Evolutionary conservation across 2,888 invertebrate genomes (phyloP).

Genomic region (Unio delphinus): DNA sequence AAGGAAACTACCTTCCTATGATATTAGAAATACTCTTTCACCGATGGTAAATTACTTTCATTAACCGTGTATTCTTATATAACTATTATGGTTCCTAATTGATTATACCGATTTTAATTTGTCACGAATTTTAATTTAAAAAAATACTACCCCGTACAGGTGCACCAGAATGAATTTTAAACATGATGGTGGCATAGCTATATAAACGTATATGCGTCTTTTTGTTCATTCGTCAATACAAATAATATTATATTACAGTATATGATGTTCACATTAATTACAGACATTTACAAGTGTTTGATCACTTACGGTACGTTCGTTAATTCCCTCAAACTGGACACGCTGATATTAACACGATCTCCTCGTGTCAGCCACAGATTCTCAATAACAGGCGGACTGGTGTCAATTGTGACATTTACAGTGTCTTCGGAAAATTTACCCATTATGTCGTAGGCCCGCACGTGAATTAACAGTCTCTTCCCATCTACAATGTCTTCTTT

Average conservation of each 20-base stretch:
- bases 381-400: slow-evolving; percentile 30
- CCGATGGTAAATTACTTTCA: too few species aligned
- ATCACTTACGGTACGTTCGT: slow-evolving; percentile 31
- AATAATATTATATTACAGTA: not conserved
- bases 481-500: slow-evolving; percentile 25
- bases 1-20: too few species aligned
- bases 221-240: too few species aligned
- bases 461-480: slow-evolving; percentile 17
- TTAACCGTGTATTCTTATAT: too few species aligned
- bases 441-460: slow-evolving; percentile 28
- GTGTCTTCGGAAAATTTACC: slow-evolving; percentile 26
- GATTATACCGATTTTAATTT: too few species aligned
- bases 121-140: too few species aligned
- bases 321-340: slow-evolving; percentile 31
- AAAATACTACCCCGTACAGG: too few species aligned
- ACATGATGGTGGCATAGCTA: too few species aligned
- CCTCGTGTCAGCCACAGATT: slow-evolving; percentile 39
- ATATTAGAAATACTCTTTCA: too few species aligned
- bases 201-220: too few species aligned
- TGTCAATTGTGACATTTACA: slow-evolving; percentile 25
- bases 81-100: too few species aligned
- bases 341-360: slow-evolving; percentile 35
- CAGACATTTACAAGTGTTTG: not conserved
- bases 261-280: not conserved
- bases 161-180: too few species aligned